Percentiles rank a stretch among this genome's conserved stretches.
phyloP scores from a whole-genome alignment of 2,113 vertebrate species.

The Thryonomys swinderianus region DNA sequence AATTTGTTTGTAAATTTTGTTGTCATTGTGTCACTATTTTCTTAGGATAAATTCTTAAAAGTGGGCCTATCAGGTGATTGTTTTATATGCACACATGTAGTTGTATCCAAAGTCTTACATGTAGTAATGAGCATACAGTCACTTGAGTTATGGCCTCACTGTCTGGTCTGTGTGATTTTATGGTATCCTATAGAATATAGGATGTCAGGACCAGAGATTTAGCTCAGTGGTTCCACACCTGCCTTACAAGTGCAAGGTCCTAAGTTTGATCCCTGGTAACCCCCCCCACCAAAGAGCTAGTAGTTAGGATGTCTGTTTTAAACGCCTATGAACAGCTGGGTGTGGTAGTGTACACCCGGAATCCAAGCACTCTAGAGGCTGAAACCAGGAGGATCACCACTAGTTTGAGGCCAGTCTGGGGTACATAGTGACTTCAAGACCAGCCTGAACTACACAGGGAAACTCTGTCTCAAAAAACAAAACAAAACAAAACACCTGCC shows the following conservation, averaged over 20 bases:
- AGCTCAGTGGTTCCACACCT: no score
- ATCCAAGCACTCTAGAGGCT: neutral
- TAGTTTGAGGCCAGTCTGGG: neutral
- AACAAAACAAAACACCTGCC: neutral
- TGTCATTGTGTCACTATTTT: neutral
- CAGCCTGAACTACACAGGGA: neutral
- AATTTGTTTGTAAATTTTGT: neutral
- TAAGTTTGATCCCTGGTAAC: no score
- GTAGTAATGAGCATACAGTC: neutral
- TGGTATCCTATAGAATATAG: neutral
- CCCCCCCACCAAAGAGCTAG: no score
- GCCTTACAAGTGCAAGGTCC: no score
- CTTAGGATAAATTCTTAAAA: slow-evolving; percentile 41
- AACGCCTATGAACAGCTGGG: neutral
- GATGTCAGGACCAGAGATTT: neutral
- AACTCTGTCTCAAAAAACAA: neutral
- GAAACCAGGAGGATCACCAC: neutral
- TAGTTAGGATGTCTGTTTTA: neutral
- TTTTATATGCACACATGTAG: no score
- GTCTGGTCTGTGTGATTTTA: neutral
- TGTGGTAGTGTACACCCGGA: neutral
- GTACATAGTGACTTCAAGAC: neutral
- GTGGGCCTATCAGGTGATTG: neutral
- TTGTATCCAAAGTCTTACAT: neutral
- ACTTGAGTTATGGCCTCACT: neutral